Evolutionary conservation across 2,888 invertebrate species (phyloP).

Genomic region (Epistrophella euchroma): DNA sequence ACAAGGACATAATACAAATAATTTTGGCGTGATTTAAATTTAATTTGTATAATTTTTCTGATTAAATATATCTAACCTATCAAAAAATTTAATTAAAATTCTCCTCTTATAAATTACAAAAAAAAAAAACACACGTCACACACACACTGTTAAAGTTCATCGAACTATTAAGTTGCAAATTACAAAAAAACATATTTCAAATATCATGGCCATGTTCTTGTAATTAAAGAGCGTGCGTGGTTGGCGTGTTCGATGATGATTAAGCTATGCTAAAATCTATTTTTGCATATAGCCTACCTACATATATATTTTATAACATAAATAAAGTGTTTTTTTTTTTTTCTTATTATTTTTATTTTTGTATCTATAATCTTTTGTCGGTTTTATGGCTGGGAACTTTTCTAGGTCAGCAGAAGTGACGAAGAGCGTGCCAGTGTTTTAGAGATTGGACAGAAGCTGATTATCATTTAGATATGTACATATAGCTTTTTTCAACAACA

Average conservation of each 20-base stretch:
- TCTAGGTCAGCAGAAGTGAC: slow-evolving; percentile 14
- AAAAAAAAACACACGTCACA: background rate
- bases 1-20: too few species aligned
- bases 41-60: background rate
- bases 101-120: background rate
- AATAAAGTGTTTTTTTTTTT: background rate
- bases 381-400: slow-evolving; percentile 21
- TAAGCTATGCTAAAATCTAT: background rate
- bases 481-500: too few species aligned
- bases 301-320: background rate
- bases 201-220: slow-evolving; percentile 10
- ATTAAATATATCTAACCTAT: background rate
- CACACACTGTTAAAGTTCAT: background rate
- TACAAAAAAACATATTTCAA: background rate
- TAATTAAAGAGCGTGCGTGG: slow-evolving; percentile 14
- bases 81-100: slow-evolving; percentile 2
- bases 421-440: background rate
- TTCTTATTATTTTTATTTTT: background rate
- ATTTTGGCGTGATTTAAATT: too few species aligned
- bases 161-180: slow-evolving; percentile 2
- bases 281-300: slow-evolving; percentile 7
- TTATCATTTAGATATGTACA: background rate
- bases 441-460: slow-evolving; percentile 1
- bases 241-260: background rate
- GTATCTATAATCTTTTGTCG: slow-evolving; percentile 2